These are phyloP conservation scores for Adelphocoris suturalis DNA, from an alignment of 2,888 invertebrate genomes.

Conservation along the genomic window DNA sequence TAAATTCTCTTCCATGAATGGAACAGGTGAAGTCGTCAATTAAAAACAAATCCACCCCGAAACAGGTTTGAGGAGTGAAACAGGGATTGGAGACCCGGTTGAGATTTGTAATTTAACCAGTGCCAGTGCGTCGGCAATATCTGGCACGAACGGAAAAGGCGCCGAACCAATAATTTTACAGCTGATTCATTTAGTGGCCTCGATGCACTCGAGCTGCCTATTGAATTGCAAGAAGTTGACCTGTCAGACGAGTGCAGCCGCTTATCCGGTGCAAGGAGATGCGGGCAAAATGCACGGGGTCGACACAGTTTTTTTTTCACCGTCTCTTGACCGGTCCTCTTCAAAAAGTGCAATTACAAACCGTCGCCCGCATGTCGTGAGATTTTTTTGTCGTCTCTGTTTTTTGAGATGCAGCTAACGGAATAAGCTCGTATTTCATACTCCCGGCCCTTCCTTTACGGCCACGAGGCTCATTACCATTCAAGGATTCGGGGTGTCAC, in stretches of 20 bases:
- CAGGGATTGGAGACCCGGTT: background rate
- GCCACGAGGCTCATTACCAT: slow-evolving; percentile 7
- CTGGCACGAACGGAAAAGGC: background rate
- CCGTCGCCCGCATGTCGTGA: slow-evolving; percentile 35
- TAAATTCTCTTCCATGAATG: too few species aligned
- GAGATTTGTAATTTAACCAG: background rate
- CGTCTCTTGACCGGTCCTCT: slow-evolving; percentile 23
- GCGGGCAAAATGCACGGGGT: slow-evolving; percentile 20
- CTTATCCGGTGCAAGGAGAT: background rate
- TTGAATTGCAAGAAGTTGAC: slow-evolving; percentile 6
- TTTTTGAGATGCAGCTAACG: slow-evolving; percentile 37
- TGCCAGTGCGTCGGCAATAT: background rate
- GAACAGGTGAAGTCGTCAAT: too few species aligned
- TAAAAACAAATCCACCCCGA: too few species aligned
- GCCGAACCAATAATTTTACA: background rate
- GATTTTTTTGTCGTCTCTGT: background rate
- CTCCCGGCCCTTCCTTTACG: background rate
- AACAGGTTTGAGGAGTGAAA: background rate
- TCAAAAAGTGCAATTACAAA: slow-evolving; percentile 39
- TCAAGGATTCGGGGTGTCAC: slow-evolving; percentile 39
- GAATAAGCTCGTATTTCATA: slow-evolving; percentile 28
- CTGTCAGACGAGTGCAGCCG: background rate
- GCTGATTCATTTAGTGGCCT: slow-evolving; percentile 17
- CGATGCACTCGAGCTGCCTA: background rate
- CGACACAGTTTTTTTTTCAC: background rate